These are phyloP conservation scores for Dorcus hopei DNA, from an alignment of 2,888 invertebrate genomes.

Conservation along the genomic window DNA sequence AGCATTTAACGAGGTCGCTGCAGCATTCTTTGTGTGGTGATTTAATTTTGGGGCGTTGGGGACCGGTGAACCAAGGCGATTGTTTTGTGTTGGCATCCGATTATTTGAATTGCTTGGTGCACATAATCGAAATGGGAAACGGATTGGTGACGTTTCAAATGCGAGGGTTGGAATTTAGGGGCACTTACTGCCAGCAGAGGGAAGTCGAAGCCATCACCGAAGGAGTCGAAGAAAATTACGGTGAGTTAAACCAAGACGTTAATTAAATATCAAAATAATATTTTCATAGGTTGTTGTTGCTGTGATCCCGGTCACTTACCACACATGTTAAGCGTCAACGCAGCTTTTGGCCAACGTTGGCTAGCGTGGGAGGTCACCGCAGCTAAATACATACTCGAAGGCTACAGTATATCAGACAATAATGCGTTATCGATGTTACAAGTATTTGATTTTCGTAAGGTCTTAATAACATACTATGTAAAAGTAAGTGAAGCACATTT, in stretches of 20 bases:
- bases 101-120: slow-evolving; percentile 96
- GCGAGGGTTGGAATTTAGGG: slow-evolving; percentile 94
- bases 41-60: slow-evolving; percentile 90
- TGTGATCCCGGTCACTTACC: slow-evolving; percentile 87
- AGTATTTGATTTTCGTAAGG: slow-evolving; percentile 95
- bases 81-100: slow-evolving; percentile 98
- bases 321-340: slow-evolving; percentile 88
- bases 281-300: slow-evolving; percentile 73
- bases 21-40: slow-evolving; percentile 96
- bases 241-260: slow-evolving; percentile 47
- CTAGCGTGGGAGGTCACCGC: slow-evolving; percentile 96
- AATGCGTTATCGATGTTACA: slow-evolving; percentile 95
- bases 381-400: slow-evolving; percentile 96
- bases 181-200: slow-evolving; percentile 98
- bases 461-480: slow-evolving; percentile 95
- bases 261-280: neutral
- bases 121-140: slow-evolving; percentile 96
- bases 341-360: slow-evolving; percentile 97
- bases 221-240: slow-evolving; percentile 93
- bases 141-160: slow-evolving; percentile 98
- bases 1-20: slow-evolving; percentile 92
- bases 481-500: slow-evolving; percentile 61
- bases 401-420: slow-evolving; percentile 98
- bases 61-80: slow-evolving; percentile 93
- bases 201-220: slow-evolving; percentile 99